Evolutionary conservation across 2,888 invertebrate genomes (phyloP), one percentile per base, ranked within the genome.

Genomic region (Epistrophe grossulariae): DNA sequence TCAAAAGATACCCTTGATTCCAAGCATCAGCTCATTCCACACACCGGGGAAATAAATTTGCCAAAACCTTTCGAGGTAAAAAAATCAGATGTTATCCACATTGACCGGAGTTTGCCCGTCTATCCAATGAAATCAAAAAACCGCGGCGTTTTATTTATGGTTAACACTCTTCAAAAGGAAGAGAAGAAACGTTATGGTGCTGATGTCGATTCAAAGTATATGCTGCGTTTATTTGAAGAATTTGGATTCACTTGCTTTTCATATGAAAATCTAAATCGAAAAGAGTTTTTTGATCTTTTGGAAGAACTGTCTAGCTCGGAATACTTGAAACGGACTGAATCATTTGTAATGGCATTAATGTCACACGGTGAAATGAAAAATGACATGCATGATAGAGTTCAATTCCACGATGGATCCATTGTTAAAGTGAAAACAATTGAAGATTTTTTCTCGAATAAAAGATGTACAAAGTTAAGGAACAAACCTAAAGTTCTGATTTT

Each of bases 401-500:
- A 94, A 89, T 95, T 95, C 89, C 91, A 91, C 79, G 95, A 96
- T 92, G 94, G 94, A 35, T 89, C 92, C 8, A 90, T 93, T 24
- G 91, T 95, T 72, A 91, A 94, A 81, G 93, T 94, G 40, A 92
- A 93, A 24, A 92, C 94, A 62, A 94, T 96, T 89, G 92, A 95
- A 40, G 93, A 94, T 45, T 93, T 94, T 89, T 96, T 96, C 92
- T 94, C 94, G 90, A 94, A 94, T 89, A 89, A 90, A 17, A 93
- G 92, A 73, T 94, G 95, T 90, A 93, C 93, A 0, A 90, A 91
- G 73, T 93, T 96, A 81, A 89, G 91, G 11, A 93, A 94, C 72
- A 95, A 95, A 90, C 96, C 96, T 28, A 96, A 96, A 93, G 94
- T 96, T 76, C 95, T 96, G 90, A 94, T 96, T 80, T 96, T 96